Evolutionary conservation across 2,797 vertebrate genomes (phyloP).

Genomic region (Todus mexicanus): DNA sequence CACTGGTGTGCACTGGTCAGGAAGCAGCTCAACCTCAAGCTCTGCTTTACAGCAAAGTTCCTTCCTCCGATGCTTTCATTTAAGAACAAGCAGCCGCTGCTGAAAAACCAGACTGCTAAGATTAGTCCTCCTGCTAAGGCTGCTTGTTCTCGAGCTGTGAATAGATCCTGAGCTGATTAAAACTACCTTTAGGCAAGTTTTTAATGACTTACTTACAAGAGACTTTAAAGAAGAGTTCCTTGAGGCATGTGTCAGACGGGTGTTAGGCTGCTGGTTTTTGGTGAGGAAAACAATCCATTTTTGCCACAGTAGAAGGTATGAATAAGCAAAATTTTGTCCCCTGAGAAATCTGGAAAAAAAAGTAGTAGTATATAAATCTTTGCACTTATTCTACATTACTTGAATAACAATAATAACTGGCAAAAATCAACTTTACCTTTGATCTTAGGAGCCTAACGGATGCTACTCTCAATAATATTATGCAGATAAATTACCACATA

Average conservation of each 20-base stretch:
- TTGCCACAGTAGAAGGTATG: conserved; percentile 52
- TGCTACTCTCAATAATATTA: neutral
- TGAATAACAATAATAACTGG: neutral
- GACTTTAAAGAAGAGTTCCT: conserved; percentile 26
- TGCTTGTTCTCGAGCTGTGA: neutral
- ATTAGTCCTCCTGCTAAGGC: neutral
- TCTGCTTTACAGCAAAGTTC: neutral
- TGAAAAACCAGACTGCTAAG: neutral
- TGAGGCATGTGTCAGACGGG: conserved; percentile 36
- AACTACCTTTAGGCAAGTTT: neutral
- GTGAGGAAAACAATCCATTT: conserved; percentile 58
- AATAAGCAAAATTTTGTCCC: conserved; percentile 49
- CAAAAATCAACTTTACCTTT: neutral
- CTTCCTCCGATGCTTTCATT: neutral
- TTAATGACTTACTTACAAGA: conserved; percentile 62
- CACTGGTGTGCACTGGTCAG: neutral
- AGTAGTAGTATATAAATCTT: neutral
- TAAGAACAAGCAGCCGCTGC: neutral
- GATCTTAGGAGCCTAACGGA: neutral
- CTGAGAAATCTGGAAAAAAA: conserved; percentile 66
- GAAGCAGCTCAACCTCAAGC: neutral
- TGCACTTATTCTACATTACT: neutral
- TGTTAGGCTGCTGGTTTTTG: conserved; percentile 41
- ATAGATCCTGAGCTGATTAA: conserved; percentile 1
- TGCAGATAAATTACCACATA: neutral